A percentile compares a stretch with the other conserved stretches of the same genome.
Evolutionary conservation across 2,113 vertebrate species (phyloP).

Genomic region (Tachycineta bicolor): DNA sequence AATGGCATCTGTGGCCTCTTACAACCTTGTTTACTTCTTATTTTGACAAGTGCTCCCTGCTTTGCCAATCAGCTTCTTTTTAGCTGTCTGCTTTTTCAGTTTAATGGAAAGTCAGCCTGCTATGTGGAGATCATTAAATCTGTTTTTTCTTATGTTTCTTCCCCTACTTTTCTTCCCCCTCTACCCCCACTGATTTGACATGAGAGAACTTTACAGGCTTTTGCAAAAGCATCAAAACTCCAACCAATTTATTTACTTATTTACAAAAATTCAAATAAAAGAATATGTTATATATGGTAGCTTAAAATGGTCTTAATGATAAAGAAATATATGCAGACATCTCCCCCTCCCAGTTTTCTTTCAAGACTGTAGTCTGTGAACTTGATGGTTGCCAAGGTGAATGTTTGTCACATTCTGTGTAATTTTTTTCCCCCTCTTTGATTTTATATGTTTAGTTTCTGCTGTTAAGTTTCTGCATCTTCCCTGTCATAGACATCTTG

Average conservation of each 20-base stretch:
- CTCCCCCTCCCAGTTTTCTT: not conserved
- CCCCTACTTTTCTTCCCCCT: not conserved
- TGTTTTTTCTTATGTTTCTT: not conserved
- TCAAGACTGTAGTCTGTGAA: not conserved
- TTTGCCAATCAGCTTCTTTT: conserved; percentile 36
- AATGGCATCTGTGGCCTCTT: not conserved
- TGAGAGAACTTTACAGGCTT: conserved; percentile 11
- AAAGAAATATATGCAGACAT: not conserved
- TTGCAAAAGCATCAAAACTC: conserved; percentile 19
- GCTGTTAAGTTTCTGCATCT: not conserved
- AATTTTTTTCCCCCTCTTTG: not conserved
- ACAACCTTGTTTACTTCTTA: conserved; percentile 17
- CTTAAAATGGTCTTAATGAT: not conserved
- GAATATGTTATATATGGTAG: not conserved
- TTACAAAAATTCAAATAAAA: conserved; percentile 33
- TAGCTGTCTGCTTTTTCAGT: not conserved
- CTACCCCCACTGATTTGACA: not conserved
- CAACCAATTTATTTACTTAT: conserved; percentile 22
- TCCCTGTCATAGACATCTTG: not conserved
- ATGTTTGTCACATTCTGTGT: not conserved
- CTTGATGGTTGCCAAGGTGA: conserved; percentile 29
- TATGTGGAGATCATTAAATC: conserved; percentile 45
- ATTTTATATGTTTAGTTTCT: conserved; percentile 1
- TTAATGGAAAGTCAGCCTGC: conserved; percentile 13
- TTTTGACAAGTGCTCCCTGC: not conserved